Conservation (phyloP, 2,888 invertebrate species). For the Iphiclides podalirius region DNA sequence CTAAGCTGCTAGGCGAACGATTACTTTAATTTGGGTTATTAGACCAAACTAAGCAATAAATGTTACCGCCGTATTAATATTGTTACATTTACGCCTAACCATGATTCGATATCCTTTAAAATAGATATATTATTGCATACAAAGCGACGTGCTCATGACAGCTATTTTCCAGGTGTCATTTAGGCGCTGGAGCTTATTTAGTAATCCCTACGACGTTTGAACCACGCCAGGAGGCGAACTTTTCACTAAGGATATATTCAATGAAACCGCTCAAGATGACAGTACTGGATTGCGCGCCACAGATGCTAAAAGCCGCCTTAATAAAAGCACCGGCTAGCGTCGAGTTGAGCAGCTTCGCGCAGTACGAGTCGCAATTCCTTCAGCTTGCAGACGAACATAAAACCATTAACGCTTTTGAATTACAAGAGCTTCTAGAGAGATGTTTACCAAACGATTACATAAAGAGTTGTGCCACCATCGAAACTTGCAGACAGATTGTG, state of each 20-base stretch:
- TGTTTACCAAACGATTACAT: slow-evolving; percentile 97
- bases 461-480: slow-evolving; percentile 95
- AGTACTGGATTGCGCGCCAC: slow-evolving; percentile 84
- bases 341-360: slow-evolving; percentile 87
- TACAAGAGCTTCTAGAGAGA: slow-evolving; percentile 93
- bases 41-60: too few species aligned
- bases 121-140: too few species aligned
- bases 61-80: too few species aligned
- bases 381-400: slow-evolving; percentile 94
- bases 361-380: slow-evolving; percentile 94
- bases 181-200: slow-evolving; percentile 90
- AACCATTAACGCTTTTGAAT: slow-evolving; percentile 93
- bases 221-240: slow-evolving; percentile 93
- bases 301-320: slow-evolving; percentile 85
- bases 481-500: slow-evolving; percentile 94
- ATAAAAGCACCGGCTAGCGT: slow-evolving; percentile 86
- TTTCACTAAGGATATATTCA: slow-evolving; percentile 90
- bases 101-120: too few species aligned
- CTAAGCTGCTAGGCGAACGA: too few species aligned
- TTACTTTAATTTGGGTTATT: too few species aligned
- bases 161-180: slow-evolving; percentile 80
- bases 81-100: too few species aligned
- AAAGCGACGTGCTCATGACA: too few species aligned
- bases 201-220: slow-evolving; percentile 95
- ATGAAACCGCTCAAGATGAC: slow-evolving; percentile 88